Percentiles rank a stretch among this genome's conserved stretches.
Conservation (phyloP, 2,888 invertebrate genomes). For the Andricus quercusramuli region DNA sequence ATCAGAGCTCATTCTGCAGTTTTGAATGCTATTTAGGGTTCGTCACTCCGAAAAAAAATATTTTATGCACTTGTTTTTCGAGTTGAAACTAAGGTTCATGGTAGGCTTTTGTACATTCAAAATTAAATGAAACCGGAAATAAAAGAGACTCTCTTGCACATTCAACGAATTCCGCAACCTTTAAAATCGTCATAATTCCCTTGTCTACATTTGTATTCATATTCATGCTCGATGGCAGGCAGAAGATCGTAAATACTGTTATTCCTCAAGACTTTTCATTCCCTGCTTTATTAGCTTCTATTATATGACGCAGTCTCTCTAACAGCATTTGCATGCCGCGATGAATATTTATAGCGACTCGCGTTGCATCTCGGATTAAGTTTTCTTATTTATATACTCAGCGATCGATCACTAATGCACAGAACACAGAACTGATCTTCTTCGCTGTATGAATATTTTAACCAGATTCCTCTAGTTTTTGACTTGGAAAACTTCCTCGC, state of each 20-base stretch:
- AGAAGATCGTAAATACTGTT: conserved; percentile 40
- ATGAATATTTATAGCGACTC: conserved; percentile 39
- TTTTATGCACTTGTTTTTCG: background rate
- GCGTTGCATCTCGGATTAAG: conserved; percentile 37
- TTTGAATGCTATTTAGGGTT: too few species aligned
- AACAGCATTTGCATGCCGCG: conserved; percentile 39
- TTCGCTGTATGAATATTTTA: conserved; percentile 40
- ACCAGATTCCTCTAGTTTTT: conserved; percentile 37
- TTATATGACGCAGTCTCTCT: conserved; percentile 35
- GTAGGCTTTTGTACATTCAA: too few species aligned
- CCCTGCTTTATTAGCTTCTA: conserved; percentile 41
- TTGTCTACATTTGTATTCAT: conserved; percentile 38
- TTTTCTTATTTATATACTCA: conserved; percentile 41
- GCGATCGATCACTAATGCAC: conserved; percentile 40
- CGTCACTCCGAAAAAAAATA: too few species aligned
- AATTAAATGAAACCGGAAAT: background rate
- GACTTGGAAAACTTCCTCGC: conserved; percentile 25
- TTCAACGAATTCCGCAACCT: conserved; percentile 18
- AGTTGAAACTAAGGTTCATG: background rate
- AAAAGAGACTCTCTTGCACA: background rate
- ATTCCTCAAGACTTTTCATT: conserved; percentile 39
- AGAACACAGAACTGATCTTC: conserved; percentile 32
- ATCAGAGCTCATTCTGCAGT: too few species aligned
- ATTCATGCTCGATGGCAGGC: conserved; percentile 31
- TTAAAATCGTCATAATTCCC: conserved; percentile 34